phyloP scores from a whole-genome alignment of 1,140 invertebrate genomes.

The Colletes gigas region DNA sequence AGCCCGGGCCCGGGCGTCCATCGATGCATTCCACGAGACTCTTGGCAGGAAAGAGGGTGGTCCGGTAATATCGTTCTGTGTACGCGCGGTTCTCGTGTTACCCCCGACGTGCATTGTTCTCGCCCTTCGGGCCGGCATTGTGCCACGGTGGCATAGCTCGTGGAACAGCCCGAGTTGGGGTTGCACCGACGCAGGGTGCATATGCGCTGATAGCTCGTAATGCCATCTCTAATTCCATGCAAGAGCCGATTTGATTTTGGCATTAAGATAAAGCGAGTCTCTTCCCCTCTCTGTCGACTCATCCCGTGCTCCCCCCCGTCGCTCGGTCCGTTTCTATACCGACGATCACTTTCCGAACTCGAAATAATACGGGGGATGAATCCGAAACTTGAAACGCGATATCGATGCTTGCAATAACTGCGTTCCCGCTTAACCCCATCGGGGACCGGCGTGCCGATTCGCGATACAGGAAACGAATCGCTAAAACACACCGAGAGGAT shows the following conservation, averaged over 20 bases:
- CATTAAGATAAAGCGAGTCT: conserved; percentile 79
- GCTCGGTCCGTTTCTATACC: conserved; percentile 17
- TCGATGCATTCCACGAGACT: conserved; percentile 57
- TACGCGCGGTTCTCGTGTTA: conserved; percentile 75
- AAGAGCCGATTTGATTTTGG: conserved; percentile 80
- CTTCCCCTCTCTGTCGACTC: conserved; percentile 14
- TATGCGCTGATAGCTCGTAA: conserved; percentile 79
- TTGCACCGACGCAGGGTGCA: conserved; percentile 75
- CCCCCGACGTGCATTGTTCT: conserved; percentile 75
- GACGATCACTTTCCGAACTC: conserved; percentile 37
- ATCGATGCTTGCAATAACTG: conserved; percentile 55
- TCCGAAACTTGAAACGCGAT: conserved; percentile 57
- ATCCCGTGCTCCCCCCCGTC: background rate
- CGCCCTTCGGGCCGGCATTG: conserved; percentile 75
- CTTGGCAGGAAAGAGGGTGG: conserved; percentile 67
- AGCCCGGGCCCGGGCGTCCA: conserved; percentile 7
- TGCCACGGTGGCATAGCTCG: conserved; percentile 69
- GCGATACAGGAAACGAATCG: conserved; percentile 12
- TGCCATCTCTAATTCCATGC: conserved; percentile 80
- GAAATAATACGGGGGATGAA: conserved; percentile 55
- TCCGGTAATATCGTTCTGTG: conserved; percentile 77
- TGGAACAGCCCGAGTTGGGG: conserved; percentile 57
- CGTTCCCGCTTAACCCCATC: conserved; percentile 56
- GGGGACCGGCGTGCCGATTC: conserved; percentile 35
- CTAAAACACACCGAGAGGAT: conserved; percentile 1